Evolutionary conservation across 2,113 vertebrate genomes (phyloP).

Genomic region (Regulus satrapa): DNA sequence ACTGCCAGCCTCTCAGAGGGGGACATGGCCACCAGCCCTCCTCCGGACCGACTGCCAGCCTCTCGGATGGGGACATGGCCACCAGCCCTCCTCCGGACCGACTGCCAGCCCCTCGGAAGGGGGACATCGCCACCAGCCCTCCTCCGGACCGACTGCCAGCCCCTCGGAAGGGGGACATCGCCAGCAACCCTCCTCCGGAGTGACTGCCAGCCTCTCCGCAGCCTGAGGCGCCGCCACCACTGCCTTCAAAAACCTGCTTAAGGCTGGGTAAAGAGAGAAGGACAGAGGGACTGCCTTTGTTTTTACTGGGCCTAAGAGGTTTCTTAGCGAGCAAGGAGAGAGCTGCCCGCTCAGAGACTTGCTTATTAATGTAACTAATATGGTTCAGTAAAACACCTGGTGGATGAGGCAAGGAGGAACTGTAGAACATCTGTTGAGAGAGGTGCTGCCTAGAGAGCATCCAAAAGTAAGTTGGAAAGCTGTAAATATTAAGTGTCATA

Average conservation of each 20-base stretch:
- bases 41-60: no score
- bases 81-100: no score
- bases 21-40: no score
- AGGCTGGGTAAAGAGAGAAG: rapidly evolving
- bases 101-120: rapidly evolving
- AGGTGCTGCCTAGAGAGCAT: not conserved
- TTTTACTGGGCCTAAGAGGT: rapidly evolving
- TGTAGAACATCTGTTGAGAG: not conserved
- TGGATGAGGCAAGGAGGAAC: not conserved
- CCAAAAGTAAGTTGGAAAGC: not conserved
- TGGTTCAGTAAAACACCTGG: not conserved
- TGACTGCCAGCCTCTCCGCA: no score
- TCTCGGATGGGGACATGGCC: no score
- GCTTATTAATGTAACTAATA: not conserved
- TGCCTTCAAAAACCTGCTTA: rapidly evolving
- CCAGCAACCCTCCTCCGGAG: no score
- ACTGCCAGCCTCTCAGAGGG: rapidly evolving
- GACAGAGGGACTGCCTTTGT: rapidly evolving
- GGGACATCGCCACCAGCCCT: no score
- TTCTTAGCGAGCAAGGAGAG: not conserved
- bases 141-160: no score
- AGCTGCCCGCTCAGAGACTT: rapidly evolving
- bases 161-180: no score
- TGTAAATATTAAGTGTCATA: not conserved
- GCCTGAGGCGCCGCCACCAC: no score